Base-by-base conservation (phyloP, 2,888 invertebrate genomes). In the Cantharis rustica region DNA sequence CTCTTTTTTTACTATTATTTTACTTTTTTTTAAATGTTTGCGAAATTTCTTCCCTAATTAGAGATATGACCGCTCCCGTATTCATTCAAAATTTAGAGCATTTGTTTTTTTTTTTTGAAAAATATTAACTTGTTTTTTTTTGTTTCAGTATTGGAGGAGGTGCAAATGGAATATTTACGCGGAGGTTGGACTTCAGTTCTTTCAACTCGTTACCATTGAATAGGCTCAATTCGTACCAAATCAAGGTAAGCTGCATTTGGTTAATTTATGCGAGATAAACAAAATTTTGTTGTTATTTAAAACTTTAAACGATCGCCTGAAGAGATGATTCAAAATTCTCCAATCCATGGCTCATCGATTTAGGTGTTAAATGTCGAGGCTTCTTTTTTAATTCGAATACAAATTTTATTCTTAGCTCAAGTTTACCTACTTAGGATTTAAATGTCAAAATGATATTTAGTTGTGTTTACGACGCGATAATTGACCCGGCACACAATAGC, bases 151-250 rank as follows among this genome's bases (percentile, higher is more conserved):
- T 95, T 86, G 95, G 95, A 82, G 95, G 95, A 85, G 95, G 95
- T 81, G 95, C 96, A 81, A 96, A 95, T 87, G 96, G 96, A 76
- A 97, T 98, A 84, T 99, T 99, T 90, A 95, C 95, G 64, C 93
- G 97, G 85, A 94, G 99, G 83, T 91, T 95, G 88, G 98, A 98
- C 90, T 97, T 98, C 91, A 96, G 97, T 85, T 96, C 96, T 73
- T 97, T 98, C 92, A 96, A 97, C 89, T 92, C 94, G 83, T 92
- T 99, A 86, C 98, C 98, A 83, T 94, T 94, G 89, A 95, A 96
- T 88, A 98, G 98, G 91, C 94, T 98, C 88, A 99, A 99, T 92
- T 98, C 98, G 86, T 98, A 98, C 92, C 98, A 98, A 92, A 98
- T 99, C 88, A 98, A 98, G 96, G 97, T 97, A 91, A 92, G 93